Base-by-base conservation (phyloP, 2,888 invertebrate genomes). In the Pheosia gnoma region DNA sequence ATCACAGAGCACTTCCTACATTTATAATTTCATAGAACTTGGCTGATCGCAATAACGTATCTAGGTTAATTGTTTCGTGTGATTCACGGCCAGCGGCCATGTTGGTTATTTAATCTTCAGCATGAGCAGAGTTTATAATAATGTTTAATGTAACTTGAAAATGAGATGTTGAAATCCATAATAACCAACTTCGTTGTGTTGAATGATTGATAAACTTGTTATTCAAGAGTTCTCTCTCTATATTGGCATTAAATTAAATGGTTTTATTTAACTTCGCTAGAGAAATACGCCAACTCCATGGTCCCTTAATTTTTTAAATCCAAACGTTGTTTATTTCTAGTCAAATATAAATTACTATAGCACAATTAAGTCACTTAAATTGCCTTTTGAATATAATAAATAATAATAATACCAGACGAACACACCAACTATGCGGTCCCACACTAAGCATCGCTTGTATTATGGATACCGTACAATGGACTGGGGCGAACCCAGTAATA, bases 1-100 rank as follows among this genome's bases (percentile, higher is more conserved):
- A 82, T 88, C 88, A 87, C 74, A 71, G 70, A 75, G 62, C 68
- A 82, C 87, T 89, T 90, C 90, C 90, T 89, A 87, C 84, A 87
- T 88, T 89, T 85, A 86, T 87, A 88, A 90, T 90, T 90, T 88
- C 87, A 90, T 85, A 85, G 84, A 83, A 80, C 75, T 75, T 74
- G 80, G 72, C 78, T 72, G 75, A 76, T 72, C 70, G 69, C 67
- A 65, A 60, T 49, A 68, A 67, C 73, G 73, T 80, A 89, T 84
- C 82, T 89, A 78, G 89, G 89, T 85, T 89, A 89, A 88, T 87
- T 84, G 83, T 82, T 81, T 72, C 60, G 65, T 72, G 77, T 82
- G 85, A 84, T 79, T 85, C 85, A 86, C 72, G 79, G 76, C 71
- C 77, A 69, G 49, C 58, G 9, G 67, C 64, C 70, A 70, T 78